A percentile compares a stretch with the other conserved stretches of the same genome.
Conservation (phyloP, 2,113 vertebrate genomes). For the Speoplatyrhinus poulsoni region DNA sequence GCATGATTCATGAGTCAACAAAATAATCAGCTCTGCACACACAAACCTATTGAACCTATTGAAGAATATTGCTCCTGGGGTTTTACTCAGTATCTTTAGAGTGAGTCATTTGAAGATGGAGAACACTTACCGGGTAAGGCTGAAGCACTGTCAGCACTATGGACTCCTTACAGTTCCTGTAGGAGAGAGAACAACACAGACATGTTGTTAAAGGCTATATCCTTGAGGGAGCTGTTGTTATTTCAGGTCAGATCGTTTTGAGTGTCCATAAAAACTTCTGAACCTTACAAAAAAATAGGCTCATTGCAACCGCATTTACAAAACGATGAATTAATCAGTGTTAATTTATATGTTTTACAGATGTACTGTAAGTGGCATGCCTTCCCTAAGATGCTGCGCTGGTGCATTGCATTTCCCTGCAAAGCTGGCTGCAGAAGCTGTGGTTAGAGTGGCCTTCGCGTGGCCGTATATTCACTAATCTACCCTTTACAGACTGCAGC, state of each 20-base stretch:
- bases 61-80: not conserved
- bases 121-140: constrained; percentile 91
- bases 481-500: constrained; percentile 36
- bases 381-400: not conserved
- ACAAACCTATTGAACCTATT: constrained; percentile 13
- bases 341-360: not conserved
- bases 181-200: constrained; percentile 53
- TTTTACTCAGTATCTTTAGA: not conserved
- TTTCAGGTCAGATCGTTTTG: not conserved
- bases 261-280: not conserved
- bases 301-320: too few relatives aligned
- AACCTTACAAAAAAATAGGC: too few relatives aligned
- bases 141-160: constrained; percentile 96
- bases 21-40: constrained; percentile 34
- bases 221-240: not conserved
- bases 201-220: not conserved
- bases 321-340: too few relatives aligned
- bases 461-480: constrained; percentile 33
- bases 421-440: constrained; percentile 20
- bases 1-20: constrained; percentile 47
- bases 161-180: constrained; percentile 98
- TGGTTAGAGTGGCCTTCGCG: constrained; percentile 23
- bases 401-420: constrained; percentile 13
- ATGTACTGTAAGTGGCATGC: constrained; percentile 9
- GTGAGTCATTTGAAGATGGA: constrained; percentile 24